Evolutionary conservation across 2,113 vertebrate species (phyloP).

Genomic region (Morphnarchus princeps): DNA sequence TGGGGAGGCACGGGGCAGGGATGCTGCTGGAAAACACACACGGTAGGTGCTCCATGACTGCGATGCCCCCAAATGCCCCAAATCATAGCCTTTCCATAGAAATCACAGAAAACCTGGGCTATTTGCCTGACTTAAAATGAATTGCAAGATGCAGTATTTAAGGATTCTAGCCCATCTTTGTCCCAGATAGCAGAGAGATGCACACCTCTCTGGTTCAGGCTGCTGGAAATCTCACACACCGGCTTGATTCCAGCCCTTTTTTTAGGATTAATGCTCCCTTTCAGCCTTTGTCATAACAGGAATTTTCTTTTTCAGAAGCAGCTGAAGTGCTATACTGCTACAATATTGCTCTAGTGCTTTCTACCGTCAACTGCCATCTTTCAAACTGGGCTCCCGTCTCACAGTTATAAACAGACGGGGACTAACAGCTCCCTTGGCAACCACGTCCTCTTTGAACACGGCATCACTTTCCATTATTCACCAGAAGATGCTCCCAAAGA

Average conservation of each 20-base stretch:
- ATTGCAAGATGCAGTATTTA: background rate
- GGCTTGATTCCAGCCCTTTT: background rate
- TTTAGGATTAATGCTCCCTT: background rate
- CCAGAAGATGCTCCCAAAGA: conserved; percentile 25
- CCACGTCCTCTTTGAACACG: background rate
- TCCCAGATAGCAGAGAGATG: background rate
- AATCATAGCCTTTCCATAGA: background rate
- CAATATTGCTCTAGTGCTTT: background rate
- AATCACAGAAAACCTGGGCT: background rate
- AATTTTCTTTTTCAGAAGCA: background rate
- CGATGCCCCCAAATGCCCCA: background rate
- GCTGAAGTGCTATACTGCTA: background rate
- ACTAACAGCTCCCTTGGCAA: conserved; percentile 53
- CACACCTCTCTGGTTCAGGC: background rate
- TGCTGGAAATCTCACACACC: background rate
- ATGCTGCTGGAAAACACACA: background rate
- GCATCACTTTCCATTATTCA: conserved; percentile 10
- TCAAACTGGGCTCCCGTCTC: background rate
- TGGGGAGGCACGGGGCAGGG: background rate
- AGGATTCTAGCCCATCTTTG: background rate
- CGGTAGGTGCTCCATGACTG: background rate
- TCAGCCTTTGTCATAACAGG: background rate
- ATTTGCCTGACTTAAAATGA: background rate
- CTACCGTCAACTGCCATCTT: background rate
- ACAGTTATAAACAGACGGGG: background rate